A percentile compares a stretch with the other conserved stretches of the same genome.
phyloP scores from a whole-genome alignment of 2,888 invertebrate genomes.

The Octodonta nipae region DNA sequence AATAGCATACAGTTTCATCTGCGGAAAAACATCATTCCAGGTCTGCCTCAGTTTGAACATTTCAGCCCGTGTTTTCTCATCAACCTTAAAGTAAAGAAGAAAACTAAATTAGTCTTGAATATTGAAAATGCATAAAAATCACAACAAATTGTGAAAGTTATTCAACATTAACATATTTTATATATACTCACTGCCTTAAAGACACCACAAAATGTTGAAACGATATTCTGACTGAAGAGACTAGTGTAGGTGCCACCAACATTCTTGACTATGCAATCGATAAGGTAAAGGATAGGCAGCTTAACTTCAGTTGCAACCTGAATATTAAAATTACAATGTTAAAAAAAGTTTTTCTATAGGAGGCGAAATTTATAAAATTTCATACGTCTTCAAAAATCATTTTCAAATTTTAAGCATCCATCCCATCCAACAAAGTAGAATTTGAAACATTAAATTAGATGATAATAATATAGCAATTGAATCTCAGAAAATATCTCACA shows the following conservation, averaged over 20 bases:
- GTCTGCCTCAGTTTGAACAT: slow-evolving; percentile 93
- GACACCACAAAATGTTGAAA: slow-evolving; percentile 80
- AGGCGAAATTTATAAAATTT: no score
- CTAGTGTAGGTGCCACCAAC: slow-evolving; percentile 75
- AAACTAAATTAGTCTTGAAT: not conserved
- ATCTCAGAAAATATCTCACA: no score
- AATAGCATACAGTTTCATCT: slow-evolving; percentile 73
- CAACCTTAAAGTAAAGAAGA: slow-evolving; percentile 49
- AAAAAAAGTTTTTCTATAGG: no score
- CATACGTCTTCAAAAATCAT: not conserved
- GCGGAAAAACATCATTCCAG: slow-evolving; percentile 87
- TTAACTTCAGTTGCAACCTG: slow-evolving; percentile 75
- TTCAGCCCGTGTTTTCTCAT: slow-evolving; percentile 79
- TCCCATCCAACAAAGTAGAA: no score
- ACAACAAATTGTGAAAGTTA: no score
- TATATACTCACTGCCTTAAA: slow-evolving; percentile 81
- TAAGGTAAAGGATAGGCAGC: slow-evolving; percentile 92
- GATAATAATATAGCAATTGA: no score
- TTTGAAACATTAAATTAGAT: no score
- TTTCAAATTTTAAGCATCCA: not conserved
- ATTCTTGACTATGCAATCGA: slow-evolving; percentile 99
- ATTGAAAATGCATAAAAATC: slow-evolving; percentile 1
- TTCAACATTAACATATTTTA: no score
- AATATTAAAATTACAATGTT: not conserved
- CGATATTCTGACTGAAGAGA: slow-evolving; percentile 86